A percentile compares a stretch with the other conserved stretches of the same genome.
Conservation (phyloP, 2,888 invertebrate species). For the Tineola bisselliella region DNA sequence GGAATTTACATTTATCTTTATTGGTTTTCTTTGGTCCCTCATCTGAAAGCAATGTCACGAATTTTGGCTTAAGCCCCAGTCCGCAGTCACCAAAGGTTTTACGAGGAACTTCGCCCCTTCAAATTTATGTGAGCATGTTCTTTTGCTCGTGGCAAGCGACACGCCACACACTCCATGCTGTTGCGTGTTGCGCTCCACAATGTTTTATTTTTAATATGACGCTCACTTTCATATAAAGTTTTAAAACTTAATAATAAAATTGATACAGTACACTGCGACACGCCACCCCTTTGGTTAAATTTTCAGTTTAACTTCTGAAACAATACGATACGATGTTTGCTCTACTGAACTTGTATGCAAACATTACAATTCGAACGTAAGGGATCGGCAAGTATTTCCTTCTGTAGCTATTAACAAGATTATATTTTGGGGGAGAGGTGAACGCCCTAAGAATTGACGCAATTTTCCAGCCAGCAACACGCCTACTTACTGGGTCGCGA, state of each 20-base stretch:
- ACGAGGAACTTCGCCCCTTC: neutral
- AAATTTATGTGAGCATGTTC: constrained; percentile 4
- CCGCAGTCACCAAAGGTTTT: neutral
- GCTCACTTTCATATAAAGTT: neutral
- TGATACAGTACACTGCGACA: neutral
- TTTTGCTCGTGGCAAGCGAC: neutral
- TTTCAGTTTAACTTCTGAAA: neutral
- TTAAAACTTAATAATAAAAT: neutral
- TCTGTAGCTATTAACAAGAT: constrained; percentile 35
- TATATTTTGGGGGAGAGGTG: constrained; percentile 29
- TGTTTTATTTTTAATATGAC: constrained; percentile 3
- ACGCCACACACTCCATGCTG: neutral
- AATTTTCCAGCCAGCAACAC: constrained; percentile 57
- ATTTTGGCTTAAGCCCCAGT: neutral
- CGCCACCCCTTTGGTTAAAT: neutral
- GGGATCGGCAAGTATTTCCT: constrained; percentile 1
- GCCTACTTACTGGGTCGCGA: constrained; percentile 50
- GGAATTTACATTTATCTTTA: constrained; percentile 8
- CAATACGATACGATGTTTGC: neutral
- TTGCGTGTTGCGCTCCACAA: neutral
- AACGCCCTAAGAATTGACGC: constrained; percentile 43
- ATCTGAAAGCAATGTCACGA: constrained; percentile 7
- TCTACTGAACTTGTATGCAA: neutral
- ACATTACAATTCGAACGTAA: neutral
- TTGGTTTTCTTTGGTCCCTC: constrained; percentile 12